Percentiles rank a stretch among this genome's conserved stretches.
phyloP scores from a whole-genome alignment of 2,888 invertebrate species.

The Papilio demoleus region DNA sequence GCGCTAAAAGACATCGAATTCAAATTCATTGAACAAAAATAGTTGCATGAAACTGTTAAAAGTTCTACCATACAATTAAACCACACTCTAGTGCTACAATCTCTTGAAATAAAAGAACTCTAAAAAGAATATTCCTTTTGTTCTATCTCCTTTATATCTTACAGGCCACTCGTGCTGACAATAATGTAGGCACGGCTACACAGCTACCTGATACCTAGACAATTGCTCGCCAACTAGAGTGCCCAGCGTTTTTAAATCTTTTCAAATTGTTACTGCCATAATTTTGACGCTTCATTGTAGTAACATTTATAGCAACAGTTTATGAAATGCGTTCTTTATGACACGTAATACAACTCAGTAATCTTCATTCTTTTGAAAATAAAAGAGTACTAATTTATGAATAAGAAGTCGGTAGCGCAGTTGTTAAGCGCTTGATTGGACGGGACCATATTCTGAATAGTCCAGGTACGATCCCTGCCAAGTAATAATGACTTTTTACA shows the following conservation, averaged over 20 bases:
- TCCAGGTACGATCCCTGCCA: too few relatives aligned
- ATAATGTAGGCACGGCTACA: conserved; percentile 66
- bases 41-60: conserved; percentile 65
- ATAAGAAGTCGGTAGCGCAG: too few relatives aligned
- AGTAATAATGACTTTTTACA: too few relatives aligned
- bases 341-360: background rate
- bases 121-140: conserved; percentile 58
- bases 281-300: conserved; percentile 35
- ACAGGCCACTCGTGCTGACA: conserved; percentile 61
- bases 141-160: conserved; percentile 67
- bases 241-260: conserved; percentile 43
- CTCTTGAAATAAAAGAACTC: conserved; percentile 76
- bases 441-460: background rate
- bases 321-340: background rate
- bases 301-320: conserved; percentile 20
- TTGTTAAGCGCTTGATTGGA: too few relatives aligned
- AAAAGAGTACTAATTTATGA: background rate
- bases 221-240: conserved; percentile 60
- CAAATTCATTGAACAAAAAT: conserved; percentile 74
- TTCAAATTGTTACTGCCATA: conserved; percentile 22
- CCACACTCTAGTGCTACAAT: conserved; percentile 78
- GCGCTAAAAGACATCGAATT: conserved; percentile 64
- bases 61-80: conserved; percentile 79
- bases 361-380: background rate
- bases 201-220: conserved; percentile 60